phyloP scores from a whole-genome alignment of 2,113 vertebrate genomes.

The Scomber japonicus region DNA sequence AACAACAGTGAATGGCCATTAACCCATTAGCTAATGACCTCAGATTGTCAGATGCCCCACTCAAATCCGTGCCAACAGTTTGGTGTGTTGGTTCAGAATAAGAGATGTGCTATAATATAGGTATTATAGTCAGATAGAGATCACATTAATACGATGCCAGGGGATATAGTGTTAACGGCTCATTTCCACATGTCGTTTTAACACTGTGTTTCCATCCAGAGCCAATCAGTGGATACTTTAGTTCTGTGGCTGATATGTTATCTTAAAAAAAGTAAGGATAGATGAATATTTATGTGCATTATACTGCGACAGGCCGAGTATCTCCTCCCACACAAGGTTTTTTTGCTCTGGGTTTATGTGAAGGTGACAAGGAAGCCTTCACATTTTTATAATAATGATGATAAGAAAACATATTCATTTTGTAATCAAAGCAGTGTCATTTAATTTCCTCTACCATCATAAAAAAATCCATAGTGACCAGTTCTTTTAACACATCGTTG shows the following conservation, averaged over 20 bases:
- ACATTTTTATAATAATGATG: slow-evolving; percentile 9
- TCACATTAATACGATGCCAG: neutral
- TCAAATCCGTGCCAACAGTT: slow-evolving; percentile 38
- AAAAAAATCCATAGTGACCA: neutral
- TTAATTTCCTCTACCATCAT: neutral
- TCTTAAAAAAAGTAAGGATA: slow-evolving; percentile 10
- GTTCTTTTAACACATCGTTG: neutral
- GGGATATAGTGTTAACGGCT: slow-evolving; percentile 6
- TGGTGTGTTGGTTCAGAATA: slow-evolving; percentile 12
- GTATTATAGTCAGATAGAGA: slow-evolving; percentile 1
- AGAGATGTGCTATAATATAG: neutral
- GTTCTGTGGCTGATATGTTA: neutral
- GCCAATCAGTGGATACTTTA: slow-evolving; percentile 4
- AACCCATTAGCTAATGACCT: slow-evolving; percentile 58
- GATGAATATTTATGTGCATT: slow-evolving; percentile 31
- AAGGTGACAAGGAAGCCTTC: slow-evolving; percentile 14
- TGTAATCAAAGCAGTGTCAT: neutral
- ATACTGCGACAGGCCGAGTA: neutral
- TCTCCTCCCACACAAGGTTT: slow-evolving; percentile 26
- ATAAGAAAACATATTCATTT: neutral
- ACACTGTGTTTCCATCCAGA: neutral
- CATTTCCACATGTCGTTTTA: slow-evolving; percentile 2
- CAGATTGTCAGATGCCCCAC: slow-evolving; percentile 18
- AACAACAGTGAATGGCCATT: slow-evolving; percentile 35
- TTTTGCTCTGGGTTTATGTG: slow-evolving; percentile 1